phyloP scores from a whole-genome alignment of 2,113 vertebrate genomes.

The Hydrolagus affinis region DNA sequence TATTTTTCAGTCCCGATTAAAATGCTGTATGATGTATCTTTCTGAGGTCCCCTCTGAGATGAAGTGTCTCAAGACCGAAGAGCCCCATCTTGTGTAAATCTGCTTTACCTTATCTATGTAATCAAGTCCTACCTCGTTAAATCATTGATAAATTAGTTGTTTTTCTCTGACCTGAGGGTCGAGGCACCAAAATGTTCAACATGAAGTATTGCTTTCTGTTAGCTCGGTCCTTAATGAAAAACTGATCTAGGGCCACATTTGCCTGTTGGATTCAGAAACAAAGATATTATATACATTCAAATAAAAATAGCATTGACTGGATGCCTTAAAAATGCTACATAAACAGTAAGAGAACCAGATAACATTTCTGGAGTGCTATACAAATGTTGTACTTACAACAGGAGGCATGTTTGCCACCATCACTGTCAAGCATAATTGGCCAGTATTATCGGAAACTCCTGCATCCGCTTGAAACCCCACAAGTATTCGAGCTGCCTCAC shows the following conservation, averaged over 20 bases:
- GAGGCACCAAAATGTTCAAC: slow-evolving; percentile 33
- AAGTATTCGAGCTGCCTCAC: slow-evolving; percentile 35
- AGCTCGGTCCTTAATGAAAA: slow-evolving; percentile 35
- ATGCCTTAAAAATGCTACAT: no score
- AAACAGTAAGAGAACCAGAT: no score
- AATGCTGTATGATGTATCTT: no score
- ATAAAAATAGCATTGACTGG: neutral
- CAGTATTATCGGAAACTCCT: slow-evolving; percentile 35
- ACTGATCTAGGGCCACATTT: slow-evolving; percentile 33
- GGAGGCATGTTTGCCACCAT: slow-evolving; percentile 36
- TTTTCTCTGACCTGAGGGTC: slow-evolving; percentile 12
- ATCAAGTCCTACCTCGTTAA: neutral
- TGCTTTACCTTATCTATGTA: no score
- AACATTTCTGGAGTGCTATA: no score
- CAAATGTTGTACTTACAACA: slow-evolving; percentile 33
- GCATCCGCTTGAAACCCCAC: slow-evolving; percentile 35
- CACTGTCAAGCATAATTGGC: slow-evolving; percentile 34
- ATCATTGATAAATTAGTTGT: slow-evolving; percentile 26
- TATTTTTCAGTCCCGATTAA: no score
- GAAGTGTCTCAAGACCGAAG: no score
- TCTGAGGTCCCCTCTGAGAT: no score
- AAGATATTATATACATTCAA: neutral
- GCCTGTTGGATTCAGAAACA: neutral
- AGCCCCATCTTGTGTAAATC: no score
- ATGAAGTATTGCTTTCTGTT: slow-evolving; percentile 36